Evolutionary conservation across 1,140 invertebrate species (phyloP), one percentile per base, ranked within the genome.

Genomic region (Alviniconcha marisindica): DNA sequence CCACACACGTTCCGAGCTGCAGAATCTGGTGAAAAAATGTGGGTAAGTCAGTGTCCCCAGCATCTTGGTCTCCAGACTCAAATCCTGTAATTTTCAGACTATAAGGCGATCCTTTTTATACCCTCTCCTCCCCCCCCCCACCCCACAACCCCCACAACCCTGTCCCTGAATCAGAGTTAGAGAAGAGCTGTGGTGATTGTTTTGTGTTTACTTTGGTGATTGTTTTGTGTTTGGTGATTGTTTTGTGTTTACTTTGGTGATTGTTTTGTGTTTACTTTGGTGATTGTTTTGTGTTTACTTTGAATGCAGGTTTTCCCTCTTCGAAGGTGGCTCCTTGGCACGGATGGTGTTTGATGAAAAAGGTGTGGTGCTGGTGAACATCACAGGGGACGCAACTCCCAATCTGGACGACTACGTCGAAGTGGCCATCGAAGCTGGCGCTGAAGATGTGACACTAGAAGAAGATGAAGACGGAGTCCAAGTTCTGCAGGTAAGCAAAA

Each of bases 351-450:
- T 80, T 66, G 78, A 66, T 5, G 38, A 80, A 38, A 80, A 80
- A 80, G 78, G 78, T 1, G 21, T 80, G 56, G 78, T 80, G 33
- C 33, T n/a, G 33, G 78, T 66, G 24, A 14, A 38, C 28, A 4
- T n/a, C 28, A 21, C 15, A 40, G 78, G 38, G 38, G 78, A 80
- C 4, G 38, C 33, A 21, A 66, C 24, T 36, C 36, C 73, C 31
- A 44, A 82, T 36, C n/a, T 74, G 48, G 80, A 82, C 1, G 3
- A 31, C 15, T 82, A 82, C 18, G 44, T 82, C 21, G 80, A 82
- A 18, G 31, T 82, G 66, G 80, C 80, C 40, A 82, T 82, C 10
- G 80, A 82, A 74, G 71, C 44, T 14, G 80, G 80, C 31, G 80
- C 80, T 33, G 80, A 82, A 42, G 80, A 82, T 24, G 80, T 82